A percentile compares a stretch with the other conserved stretches of the same genome.
Conservation (phyloP, 2,797 vertebrate genomes). For the Acanthopagrus latus region DNA sequence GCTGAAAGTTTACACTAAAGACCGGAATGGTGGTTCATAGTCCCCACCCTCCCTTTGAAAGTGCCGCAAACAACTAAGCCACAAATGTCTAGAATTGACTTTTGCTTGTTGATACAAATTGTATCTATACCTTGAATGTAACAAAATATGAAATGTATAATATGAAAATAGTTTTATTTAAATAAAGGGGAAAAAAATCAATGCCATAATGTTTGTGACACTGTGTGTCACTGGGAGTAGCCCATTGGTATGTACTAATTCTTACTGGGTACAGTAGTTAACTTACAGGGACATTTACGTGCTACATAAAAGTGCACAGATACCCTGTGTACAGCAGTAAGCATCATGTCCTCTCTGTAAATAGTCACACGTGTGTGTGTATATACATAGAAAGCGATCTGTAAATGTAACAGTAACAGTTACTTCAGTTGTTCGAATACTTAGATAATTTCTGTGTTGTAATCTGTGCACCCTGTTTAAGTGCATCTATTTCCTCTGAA, state of each 20-base stretch:
- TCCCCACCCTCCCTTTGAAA: conserved; percentile 60
- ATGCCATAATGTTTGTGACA: conserved; percentile 97
- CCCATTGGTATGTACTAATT: conserved; percentile 91
- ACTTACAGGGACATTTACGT: conserved; percentile 89
- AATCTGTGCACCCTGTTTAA: conserved; percentile 70
- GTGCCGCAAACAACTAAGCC: conserved; percentile 91
- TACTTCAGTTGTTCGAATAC: conserved; percentile 70
- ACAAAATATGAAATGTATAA: conserved; percentile 93
- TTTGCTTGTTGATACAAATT: conserved; percentile 99
- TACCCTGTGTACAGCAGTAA: conserved; percentile 84
- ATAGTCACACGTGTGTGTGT: conserved; percentile 67
- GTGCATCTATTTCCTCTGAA: conserved; percentile 74
- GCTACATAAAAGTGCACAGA: conserved; percentile 80
- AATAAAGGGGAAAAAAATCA: conserved; percentile 73
- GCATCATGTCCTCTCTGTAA: conserved; percentile 82
- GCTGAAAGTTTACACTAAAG: conserved; percentile 29
- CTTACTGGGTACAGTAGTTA: conserved; percentile 94
- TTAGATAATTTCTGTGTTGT: conserved; percentile 73
- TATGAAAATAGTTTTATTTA: conserved; percentile 89
- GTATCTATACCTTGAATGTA: conserved; percentile 99
- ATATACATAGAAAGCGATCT: conserved; percentile 56
- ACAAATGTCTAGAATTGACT: conserved; percentile 99
- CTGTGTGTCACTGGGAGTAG: conserved; percentile 98
- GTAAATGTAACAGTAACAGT: conserved; percentile 66
- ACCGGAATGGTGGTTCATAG: conserved; percentile 26